Percentiles rank a stretch among this genome's conserved stretches.
phyloP scores from a whole-genome alignment of 2,113 vertebrate species.

The Tragelaphus imberbis region DNA sequence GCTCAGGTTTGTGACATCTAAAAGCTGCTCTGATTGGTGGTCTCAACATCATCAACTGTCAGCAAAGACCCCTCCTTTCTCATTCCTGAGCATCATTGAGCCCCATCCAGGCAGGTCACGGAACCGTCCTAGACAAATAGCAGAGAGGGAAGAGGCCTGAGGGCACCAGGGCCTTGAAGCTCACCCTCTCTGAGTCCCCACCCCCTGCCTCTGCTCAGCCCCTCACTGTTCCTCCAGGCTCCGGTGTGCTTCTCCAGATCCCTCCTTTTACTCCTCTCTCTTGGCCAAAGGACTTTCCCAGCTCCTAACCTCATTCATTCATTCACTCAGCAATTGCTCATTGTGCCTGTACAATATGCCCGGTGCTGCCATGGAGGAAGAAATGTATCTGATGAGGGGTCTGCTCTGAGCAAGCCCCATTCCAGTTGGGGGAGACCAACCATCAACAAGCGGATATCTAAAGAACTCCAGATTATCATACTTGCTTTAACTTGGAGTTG shows the following conservation, averaged over 20 bases:
- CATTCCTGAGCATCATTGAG: neutral
- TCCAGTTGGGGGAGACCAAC: neutral
- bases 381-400: neutral
- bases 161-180: neutral
- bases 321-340: neutral
- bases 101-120: neutral
- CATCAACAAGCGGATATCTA: neutral
- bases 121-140: neutral
- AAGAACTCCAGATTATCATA: neutral
- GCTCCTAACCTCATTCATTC: neutral
- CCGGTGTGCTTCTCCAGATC: neutral
- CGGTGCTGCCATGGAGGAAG: neutral
- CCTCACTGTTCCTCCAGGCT: neutral
- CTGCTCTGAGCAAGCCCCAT: neutral
- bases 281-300: neutral
- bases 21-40: neutral
- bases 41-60: neutral
- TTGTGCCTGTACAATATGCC: neutral
- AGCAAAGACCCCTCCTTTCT: neutral
- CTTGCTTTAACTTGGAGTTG: neutral
- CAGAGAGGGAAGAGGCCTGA: neutral
- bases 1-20: neutral
- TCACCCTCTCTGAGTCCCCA: neutral
- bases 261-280: neutral
- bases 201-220: neutral